Conservation (phyloP, 2,888 invertebrate species). For the Myopa tessellatipennis region DNA sequence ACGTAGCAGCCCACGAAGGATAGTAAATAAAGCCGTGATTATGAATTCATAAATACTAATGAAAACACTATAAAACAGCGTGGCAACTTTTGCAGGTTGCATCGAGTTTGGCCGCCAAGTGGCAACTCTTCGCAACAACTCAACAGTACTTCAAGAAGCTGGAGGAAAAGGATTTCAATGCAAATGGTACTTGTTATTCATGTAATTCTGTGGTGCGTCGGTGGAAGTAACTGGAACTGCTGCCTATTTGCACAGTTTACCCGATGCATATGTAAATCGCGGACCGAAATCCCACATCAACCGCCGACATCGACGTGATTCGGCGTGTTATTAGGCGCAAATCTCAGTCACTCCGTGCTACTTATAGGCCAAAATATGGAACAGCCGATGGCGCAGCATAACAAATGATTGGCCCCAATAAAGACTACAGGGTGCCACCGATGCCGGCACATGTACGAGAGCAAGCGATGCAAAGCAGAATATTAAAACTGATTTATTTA, state of each 20-base stretch:
- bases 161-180: conserved; percentile 7
- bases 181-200: neutral
- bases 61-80: neutral
- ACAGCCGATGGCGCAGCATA: conserved; percentile 11
- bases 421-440: conserved; percentile 18
- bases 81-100: conserved; percentile 19
- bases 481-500: neutral
- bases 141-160: neutral
- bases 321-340: neutral
- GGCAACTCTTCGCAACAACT: too few species aligned
- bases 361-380: conserved; percentile 23
- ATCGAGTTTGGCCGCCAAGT: neutral
- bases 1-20: conserved; percentile 5
- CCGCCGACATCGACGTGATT: conserved; percentile 5
- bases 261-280: conserved; percentile 10
- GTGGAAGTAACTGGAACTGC: conserved; percentile 8
- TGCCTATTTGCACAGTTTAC: neutral
- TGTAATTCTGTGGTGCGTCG: neutral
- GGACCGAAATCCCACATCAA: conserved; percentile 6
- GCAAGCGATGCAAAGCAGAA: neutral
- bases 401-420: neutral
- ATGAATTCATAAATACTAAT: neutral
- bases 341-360: conserved; percentile 8
- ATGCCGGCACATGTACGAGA: neutral
- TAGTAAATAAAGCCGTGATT: conserved; percentile 12